Conservation (phyloP, 2,888 invertebrate genomes). For the Nymphalis c-album region DNA sequence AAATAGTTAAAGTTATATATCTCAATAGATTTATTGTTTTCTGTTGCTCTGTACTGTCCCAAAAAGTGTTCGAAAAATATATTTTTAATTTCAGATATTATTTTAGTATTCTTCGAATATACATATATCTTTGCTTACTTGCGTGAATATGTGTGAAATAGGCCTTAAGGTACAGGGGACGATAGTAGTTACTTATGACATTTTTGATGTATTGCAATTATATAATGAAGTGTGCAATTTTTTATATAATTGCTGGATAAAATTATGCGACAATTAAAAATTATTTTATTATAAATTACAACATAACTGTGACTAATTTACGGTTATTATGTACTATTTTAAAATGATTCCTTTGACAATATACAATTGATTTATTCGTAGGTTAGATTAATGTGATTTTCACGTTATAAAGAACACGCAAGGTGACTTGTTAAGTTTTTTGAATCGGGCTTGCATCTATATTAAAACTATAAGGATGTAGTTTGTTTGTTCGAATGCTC, state of each 20-base stretch:
- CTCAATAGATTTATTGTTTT: too few species aligned
- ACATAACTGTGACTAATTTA: not conserved
- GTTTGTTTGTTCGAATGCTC: too few species aligned
- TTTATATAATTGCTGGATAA: not conserved
- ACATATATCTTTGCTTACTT: too few species aligned
- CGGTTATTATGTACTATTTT: constrained; percentile 1
- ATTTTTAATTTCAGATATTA: too few species aligned
- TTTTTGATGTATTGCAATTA: constrained; percentile 2
- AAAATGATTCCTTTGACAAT: constrained; percentile 22
- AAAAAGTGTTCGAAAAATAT: too few species aligned
- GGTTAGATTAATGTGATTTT: constrained; percentile 29
- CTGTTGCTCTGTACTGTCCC: too few species aligned
- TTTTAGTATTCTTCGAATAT: too few species aligned
- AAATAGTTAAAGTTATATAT: too few species aligned
- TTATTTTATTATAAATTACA: not conserved
- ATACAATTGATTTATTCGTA: constrained; percentile 25
- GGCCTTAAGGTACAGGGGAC: not conserved
- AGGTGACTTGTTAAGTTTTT: constrained; percentile 20
- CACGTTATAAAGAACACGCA: constrained; percentile 28
- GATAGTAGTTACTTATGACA: not conserved
- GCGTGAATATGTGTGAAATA: not conserved
- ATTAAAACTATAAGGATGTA: not conserved
- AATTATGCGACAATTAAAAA: not conserved
- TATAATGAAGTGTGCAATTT: constrained; percentile 6
- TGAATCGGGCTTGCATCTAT: not conserved